These are phyloP conservation scores for Etia nguti DNA, from an alignment of 2,113 vertebrate genomes.

Conservation along the genomic window DNA sequence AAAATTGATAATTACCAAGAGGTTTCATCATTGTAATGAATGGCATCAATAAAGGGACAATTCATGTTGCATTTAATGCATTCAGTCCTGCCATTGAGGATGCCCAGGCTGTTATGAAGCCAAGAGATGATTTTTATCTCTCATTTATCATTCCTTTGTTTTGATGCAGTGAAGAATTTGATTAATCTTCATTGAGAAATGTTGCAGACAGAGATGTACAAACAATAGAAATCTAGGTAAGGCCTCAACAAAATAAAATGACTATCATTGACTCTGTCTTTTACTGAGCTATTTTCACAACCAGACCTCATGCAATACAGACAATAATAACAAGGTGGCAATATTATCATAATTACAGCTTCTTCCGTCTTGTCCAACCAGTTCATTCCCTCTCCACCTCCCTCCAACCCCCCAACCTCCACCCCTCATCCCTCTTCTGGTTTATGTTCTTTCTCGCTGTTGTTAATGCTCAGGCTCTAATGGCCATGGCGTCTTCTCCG, in stretches of 20 bases:
- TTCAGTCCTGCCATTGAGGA: conserved; percentile 31
- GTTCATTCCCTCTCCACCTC: background rate
- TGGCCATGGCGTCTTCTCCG: conserved; percentile 76
- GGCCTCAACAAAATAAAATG: background rate
- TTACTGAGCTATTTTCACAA: conserved; percentile 2
- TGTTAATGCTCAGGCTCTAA: conserved; percentile 75
- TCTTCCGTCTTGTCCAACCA: conserved; percentile 8
- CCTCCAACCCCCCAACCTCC: background rate
- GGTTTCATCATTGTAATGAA: conserved; percentile 71
- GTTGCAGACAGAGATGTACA: background rate
- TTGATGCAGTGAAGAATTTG: conserved; percentile 8
- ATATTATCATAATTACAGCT: conserved; percentile 63
- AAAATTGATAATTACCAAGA: conserved; percentile 73
- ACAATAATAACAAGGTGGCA: conserved; percentile 61
- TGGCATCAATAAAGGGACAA: conserved; percentile 59
- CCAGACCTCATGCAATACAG: conserved; percentile 38
- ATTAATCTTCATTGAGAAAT: background rate
- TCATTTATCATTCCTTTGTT: conserved; percentile 40
- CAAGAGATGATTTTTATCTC: conserved; percentile 34
- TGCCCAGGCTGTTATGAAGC: conserved; percentile 22
- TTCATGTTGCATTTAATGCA: conserved; percentile 62
- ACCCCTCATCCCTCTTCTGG: background rate
- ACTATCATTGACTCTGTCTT: background rate
- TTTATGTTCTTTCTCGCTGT: conserved; percentile 60
- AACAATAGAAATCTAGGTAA: background rate